Conservation (phyloP, 2,113 vertebrate genomes). For the Tenebrosternarchus preto region DNA sequence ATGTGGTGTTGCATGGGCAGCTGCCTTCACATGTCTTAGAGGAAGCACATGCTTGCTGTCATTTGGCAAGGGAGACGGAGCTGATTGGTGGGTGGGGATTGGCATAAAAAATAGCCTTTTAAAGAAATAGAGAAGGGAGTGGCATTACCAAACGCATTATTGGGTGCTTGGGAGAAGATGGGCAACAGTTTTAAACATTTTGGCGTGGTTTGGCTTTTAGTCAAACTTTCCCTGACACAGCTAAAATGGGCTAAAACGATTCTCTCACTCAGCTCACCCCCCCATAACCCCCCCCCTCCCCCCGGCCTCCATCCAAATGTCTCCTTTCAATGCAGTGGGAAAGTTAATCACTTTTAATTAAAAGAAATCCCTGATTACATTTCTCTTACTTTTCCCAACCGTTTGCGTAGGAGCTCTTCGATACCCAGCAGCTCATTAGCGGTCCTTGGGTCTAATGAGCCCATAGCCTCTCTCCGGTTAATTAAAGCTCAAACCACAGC, state of each 20-base stretch:
- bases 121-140: background rate
- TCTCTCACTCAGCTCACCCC: background rate
- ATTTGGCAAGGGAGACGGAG: no score
- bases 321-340: constrained; percentile 52
- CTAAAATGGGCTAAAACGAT: background rate
- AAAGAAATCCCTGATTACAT: constrained; percentile 75
- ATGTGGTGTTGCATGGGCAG: no score
- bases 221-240: constrained; percentile 9
- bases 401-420: constrained; percentile 67
- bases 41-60: no score
- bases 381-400: constrained; percentile 61
- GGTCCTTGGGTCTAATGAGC: constrained; percentile 60
- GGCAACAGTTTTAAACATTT: background rate
- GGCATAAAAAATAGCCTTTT: no score
- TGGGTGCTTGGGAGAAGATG: background rate
- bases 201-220: background rate
- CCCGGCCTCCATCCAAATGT: constrained; percentile 2
- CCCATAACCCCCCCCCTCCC: background rate
- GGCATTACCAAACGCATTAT: background rate
- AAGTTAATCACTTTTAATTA: constrained; percentile 80
- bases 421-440: constrained; percentile 69
- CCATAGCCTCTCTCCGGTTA: constrained; percentile 58
- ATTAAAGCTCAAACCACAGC: constrained; percentile 63
- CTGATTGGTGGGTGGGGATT: no score
- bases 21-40: no score